Evolutionary conservation across 2,888 invertebrate genomes (phyloP), one percentile per base, ranked within the genome.

Genomic region (Aphrophora alni): DNA sequence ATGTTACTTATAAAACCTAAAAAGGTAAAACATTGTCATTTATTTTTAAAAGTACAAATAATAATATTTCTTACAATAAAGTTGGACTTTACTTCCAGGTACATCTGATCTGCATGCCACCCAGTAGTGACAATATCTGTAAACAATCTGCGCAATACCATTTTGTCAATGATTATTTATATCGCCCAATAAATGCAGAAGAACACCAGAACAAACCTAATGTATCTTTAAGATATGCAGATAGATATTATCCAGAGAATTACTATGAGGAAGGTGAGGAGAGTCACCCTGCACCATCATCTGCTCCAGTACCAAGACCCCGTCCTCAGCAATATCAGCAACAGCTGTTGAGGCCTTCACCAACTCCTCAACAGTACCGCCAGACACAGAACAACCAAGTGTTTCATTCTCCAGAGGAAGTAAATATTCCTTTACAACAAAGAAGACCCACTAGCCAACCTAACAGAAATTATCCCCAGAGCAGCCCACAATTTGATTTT

Each of bases 101-200:
- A 17, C 97, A 97, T 87, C 89, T 97, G 83, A 97, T 97, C 88
- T 97, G 97, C 89, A 97, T 97, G 95, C 97, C 97, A 3, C 96
- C 96, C 4, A 94, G 94, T 28, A 93, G 93, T 81, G 97, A 97
- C 86, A 97, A 95, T 89, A 96, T 94, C 86, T 97, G 97, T 89
- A 93, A 95, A 86, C 95, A 95, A 88, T 97, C 97, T 0, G 93
- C 95, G 8, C 95, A 96, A 87, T 97, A 94, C 88, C 96, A 97
- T 88, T 96, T 97, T 87, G 96, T 97, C 84, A 97, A 97, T 88
- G 97, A 97, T 84, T 97, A 96, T 88, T 90, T 97, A 27, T 97
- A 97, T 91, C 94, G 95, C 86, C 96, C 97, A 1, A 90, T 97
- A 86, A 96, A 96, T 87, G 91, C 93, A 83, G 95, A 95, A 86